Percentiles rank a stretch among this genome's conserved stretches.
Evolutionary conservation across 2,888 invertebrate genomes (phyloP).

Genomic region (Tipula confusa): DNA sequence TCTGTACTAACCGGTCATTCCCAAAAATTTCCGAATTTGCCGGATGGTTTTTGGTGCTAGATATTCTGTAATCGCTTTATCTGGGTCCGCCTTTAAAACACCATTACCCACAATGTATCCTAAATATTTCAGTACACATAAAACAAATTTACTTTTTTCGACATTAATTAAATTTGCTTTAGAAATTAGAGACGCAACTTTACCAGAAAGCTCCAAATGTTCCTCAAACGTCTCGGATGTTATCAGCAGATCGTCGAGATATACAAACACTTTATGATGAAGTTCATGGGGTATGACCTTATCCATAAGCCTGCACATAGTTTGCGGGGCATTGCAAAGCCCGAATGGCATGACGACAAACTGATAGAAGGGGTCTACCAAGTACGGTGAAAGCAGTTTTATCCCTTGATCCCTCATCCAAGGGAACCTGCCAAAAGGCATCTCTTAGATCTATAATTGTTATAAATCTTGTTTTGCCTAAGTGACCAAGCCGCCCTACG

Average conservation of each 20-base stretch:
- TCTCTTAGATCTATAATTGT: neutral
- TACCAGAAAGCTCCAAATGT: neutral
- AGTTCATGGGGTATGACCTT: no score
- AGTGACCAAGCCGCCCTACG: neutral
- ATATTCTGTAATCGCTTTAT: neutral
- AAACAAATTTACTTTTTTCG: neutral
- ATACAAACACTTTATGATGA: no score
- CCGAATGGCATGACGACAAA: neutral
- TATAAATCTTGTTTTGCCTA: neutral
- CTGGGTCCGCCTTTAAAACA: neutral
- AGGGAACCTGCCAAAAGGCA: neutral
- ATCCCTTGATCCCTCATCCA: neutral
- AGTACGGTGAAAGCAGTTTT: neutral
- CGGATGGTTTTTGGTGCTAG: neutral
- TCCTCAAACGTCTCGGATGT: no score
- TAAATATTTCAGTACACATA: neutral
- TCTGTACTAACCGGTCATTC: neutral
- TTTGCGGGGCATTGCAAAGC: neutral
- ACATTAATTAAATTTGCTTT: neutral
- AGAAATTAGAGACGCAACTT: neutral
- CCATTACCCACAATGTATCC: neutral
- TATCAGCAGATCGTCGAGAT: neutral
- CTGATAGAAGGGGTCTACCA: no score
- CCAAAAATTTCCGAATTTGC: neutral
- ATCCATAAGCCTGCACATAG: constrained; percentile 20